Evolutionary conservation across 2,888 invertebrate species (phyloP).

Genomic region (Macrophya annulata): DNA sequence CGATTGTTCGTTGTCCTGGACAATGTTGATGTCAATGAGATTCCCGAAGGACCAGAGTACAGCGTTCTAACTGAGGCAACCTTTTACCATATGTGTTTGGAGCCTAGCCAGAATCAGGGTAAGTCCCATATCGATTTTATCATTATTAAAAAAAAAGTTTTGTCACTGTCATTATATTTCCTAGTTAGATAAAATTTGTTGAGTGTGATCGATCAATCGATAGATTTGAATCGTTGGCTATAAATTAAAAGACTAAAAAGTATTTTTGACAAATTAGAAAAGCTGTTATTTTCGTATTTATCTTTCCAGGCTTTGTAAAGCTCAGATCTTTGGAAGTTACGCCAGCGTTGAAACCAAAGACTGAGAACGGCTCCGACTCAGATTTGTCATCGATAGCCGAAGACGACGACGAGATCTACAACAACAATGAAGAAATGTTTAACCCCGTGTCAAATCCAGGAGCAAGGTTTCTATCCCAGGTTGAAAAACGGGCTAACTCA

Average conservation of each 20-base stretch:
- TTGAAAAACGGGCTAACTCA: slow-evolving; percentile 48
- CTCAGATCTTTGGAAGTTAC: slow-evolving; percentile 81
- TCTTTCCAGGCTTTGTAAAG: slow-evolving; percentile 82
- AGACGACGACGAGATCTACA: slow-evolving; percentile 66
- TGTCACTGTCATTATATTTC: neutral
- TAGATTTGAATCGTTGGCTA: neutral
- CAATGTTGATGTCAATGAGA: slow-evolving; percentile 87
- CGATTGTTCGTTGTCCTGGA: slow-evolving; percentile 87
- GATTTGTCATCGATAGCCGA: slow-evolving; percentile 65
- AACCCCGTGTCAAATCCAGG: slow-evolving; percentile 57
- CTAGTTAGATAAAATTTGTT: neutral
- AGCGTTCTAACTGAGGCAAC: slow-evolving; percentile 83
- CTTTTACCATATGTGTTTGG: slow-evolving; percentile 83
- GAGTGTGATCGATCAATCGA: neutral
- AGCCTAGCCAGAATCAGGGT: slow-evolving; percentile 73
- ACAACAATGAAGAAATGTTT: slow-evolving; percentile 68
- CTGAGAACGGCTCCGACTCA: slow-evolving; percentile 59
- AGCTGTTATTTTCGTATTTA: slow-evolving; percentile 28
- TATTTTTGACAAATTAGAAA: neutral
- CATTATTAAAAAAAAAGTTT: neutral
- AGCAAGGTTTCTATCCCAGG: slow-evolving; percentile 11
- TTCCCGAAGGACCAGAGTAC: slow-evolving; percentile 83
- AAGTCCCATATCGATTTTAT: slow-evolving; percentile 28
- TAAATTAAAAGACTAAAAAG: neutral
- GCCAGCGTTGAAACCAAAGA: slow-evolving; percentile 59